A percentile compares a stretch with the other conserved stretches of the same genome.
phyloP scores from a whole-genome alignment of 2,797 vertebrate genomes.

The Scolopax bukidnonensis region DNA sequence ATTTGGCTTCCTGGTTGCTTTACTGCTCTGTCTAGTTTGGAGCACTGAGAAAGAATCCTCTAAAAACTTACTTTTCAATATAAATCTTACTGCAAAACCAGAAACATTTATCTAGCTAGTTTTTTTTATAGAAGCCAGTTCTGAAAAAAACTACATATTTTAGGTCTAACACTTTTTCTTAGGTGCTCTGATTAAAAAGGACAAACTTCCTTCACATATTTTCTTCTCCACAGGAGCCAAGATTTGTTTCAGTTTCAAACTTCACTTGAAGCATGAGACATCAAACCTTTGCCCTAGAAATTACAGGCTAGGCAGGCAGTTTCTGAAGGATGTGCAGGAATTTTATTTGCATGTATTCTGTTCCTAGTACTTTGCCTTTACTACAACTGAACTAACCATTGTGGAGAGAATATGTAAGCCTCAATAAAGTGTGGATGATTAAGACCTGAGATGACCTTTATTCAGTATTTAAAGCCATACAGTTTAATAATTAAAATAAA shows the following conservation, averaged over 20 bases:
- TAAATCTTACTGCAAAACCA: neutral
- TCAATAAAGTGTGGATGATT: neutral
- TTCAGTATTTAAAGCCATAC: neutral
- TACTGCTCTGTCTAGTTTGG: neutral
- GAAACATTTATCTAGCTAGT: neutral
- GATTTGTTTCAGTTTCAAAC: conserved; percentile 51
- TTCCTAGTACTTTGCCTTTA: neutral
- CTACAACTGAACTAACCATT: neutral
- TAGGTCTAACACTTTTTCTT: conserved; percentile 15
- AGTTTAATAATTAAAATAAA: neutral
- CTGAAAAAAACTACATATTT: conserved; percentile 38
- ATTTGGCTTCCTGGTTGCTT: neutral
- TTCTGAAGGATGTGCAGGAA: conserved; percentile 24
- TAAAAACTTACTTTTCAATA: neutral
- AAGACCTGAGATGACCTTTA: neutral
- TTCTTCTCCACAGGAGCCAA: conserved; percentile 53
- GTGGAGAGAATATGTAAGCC: neutral
- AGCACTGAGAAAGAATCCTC: neutral
- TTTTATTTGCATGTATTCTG: conserved; percentile 52
- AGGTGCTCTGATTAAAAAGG: conserved; percentile 50
- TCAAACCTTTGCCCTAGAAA: conserved; percentile 55
- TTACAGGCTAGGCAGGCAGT: neutral
- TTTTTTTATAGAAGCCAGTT: conserved; percentile 15
- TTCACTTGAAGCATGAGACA: conserved; percentile 36
- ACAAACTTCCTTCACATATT: conserved; percentile 42